Percentiles rank a stretch among this genome's conserved stretches.
phyloP scores from a whole-genome alignment of 2,888 invertebrate genomes.

The Drosophila paranaensis region DNA sequence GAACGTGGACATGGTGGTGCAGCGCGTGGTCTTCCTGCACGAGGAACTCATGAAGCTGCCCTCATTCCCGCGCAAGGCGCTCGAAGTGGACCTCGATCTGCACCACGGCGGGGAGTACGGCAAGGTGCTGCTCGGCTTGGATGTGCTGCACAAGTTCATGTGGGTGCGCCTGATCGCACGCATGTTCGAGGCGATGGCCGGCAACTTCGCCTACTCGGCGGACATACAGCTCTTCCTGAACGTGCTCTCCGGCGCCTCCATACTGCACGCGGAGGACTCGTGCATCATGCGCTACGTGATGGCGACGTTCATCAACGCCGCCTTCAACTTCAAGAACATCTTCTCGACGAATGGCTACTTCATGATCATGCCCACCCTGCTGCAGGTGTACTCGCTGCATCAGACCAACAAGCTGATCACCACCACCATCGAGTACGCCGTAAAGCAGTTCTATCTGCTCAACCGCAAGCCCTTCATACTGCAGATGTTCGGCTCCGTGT shows the following conservation, averaged over 20 bases:
- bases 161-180: conserved; percentile 98
- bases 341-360: conserved; percentile 99
- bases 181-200: conserved; percentile 99
- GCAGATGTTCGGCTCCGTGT: conserved; percentile 99
- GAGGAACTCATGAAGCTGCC: conserved; percentile 99
- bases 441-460: conserved; percentile 98
- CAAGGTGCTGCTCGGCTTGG: conserved; percentile 94
- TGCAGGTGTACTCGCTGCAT: conserved; percentile 98
- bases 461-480: conserved; percentile 99
- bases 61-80: conserved; percentile 98
- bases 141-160: conserved; percentile 99
- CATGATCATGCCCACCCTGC: conserved; percentile 98
- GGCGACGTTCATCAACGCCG: conserved; percentile 98
- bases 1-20: conserved; percentile 97
- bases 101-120: conserved; percentile 96
- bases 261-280: conserved; percentile 98
- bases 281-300: conserved; percentile 97
- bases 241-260: conserved; percentile 97
- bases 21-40: conserved; percentile 98
- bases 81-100: conserved; percentile 97
- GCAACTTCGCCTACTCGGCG: conserved; percentile 97
- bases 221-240: conserved; percentile 99
- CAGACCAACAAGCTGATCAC: conserved; percentile 98
- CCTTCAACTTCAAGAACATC: conserved; percentile 99
- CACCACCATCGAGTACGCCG: conserved; percentile 98